Evolutionary conservation across 2,113 vertebrate species (phyloP), one percentile per base, ranked within the genome.

Genomic region (Gymnocephalus cernua): DNA sequence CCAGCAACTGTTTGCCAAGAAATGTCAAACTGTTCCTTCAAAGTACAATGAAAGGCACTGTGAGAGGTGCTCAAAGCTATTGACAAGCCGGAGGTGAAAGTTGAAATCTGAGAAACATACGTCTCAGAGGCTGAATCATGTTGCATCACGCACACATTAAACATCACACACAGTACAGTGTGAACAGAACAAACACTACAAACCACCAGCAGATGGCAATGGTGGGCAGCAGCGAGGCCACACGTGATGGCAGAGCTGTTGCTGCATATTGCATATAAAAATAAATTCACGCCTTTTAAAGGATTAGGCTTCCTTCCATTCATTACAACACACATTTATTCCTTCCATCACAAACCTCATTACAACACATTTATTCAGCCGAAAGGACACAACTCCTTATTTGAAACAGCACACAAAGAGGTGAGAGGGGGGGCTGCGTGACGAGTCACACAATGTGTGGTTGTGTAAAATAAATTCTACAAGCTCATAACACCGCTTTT

Each of bases 161-260:
- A 74, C 1, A 23, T 77, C 19, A n/a, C 50, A 69, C 25, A 19
- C 27, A 44, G 67, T 18, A 5, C 48, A 50, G 13, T 14, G 32
- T 56, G 12, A 38, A 13, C 41, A 48, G 57, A 14, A 35, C 19
- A 66, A 6, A 8, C 0, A 13, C 27, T n/a, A 1, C 18, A 35
- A 51, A 32, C 4, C n/a, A 10, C 89, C 92, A 89, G 87, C 83
- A 93, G 92, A 77, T 92, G 92, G 92, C 85, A 67, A 15, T 50
- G 57, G 73, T 18, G 57, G 35, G 58, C 62, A 81, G 76, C 63
- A 72, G 54, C 2, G 6, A 50, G 75, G 41, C 41, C 29, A 44
- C 69, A 47, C 50, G 38, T 64, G 77, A 73, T 1, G 48, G 73
- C 64, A 32, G 58, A 77, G 80, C 61, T 74, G n/a, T 82, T 86